Base-by-base conservation (phyloP, 2,888 invertebrate genomes). In the Nebria salina region DNA sequence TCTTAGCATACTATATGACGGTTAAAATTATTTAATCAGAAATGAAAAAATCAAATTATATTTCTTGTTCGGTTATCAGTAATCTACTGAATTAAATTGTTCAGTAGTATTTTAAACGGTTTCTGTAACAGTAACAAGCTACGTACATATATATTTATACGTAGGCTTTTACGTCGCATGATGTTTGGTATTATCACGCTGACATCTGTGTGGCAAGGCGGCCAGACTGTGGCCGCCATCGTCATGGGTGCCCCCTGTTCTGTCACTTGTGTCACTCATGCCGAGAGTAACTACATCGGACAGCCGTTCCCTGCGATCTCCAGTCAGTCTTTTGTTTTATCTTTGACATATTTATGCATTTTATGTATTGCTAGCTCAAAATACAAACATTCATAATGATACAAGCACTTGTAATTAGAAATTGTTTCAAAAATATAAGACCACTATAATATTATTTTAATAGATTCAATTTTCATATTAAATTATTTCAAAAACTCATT, bases 221-320 rank as follows among this genome's bases (percentile, higher is more conserved):
- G 6, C 26, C 9, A 25, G 26, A 13, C 68, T 7, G 68, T 13
- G 54, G 11, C 54, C 54, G 54, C 54, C 54, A 54, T 54, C 54
- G 54, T 54, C 68, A 25, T 26, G 68, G 68, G 26, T 26, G 68
- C 26, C 20, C 68, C 26, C 20, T 26, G 68, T 4, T 3, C 68
- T 68, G 68, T 68, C 68, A 68, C 68, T 68, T 68, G 68, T 68
- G 68, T 68, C 68, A 68, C 68, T 68, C 68, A 68, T 25, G 8
- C 68, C 6, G 9, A 68, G 68, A 25, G 26, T 4, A 68, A 68
- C 68, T 68, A 26, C 68, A 26, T 15, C 26, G 68, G 68, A 68
- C 68, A 68, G 68, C 68, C 20, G 68, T 20, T 25, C 26, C 13
- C 54, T 54, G 54, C 54, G 54, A 54, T 54, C 54, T 54, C 54